Evolutionary conservation across 2,888 invertebrate genomes (phyloP).

Genomic region (Syrista parreyssii): DNA sequence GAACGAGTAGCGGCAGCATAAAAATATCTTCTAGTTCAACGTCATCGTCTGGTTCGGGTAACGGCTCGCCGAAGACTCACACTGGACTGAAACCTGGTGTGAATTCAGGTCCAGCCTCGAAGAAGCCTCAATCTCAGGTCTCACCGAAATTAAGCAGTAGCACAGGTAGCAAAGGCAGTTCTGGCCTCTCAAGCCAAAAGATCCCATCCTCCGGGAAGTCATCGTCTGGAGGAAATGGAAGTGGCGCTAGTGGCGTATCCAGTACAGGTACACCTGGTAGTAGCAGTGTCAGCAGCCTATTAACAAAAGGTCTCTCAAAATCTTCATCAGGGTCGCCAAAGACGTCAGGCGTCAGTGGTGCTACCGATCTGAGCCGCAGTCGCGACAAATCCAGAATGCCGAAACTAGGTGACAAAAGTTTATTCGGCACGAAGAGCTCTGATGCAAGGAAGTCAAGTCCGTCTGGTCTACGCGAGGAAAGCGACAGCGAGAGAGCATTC

Average conservation of each 20-base stretch:
- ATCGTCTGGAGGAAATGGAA: conserved; percentile 50
- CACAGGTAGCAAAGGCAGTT: conserved; percentile 52
- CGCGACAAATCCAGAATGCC: conserved; percentile 74
- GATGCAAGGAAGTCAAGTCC: conserved; percentile 77
- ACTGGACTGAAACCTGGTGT: conserved; percentile 88
- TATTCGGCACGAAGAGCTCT: conserved; percentile 70
- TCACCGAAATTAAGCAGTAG: conserved; percentile 47
- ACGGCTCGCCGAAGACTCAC: conserved; percentile 82
- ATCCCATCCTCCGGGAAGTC: conserved; percentile 52
- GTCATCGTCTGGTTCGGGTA: conserved; percentile 60
- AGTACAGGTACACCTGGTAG: conserved; percentile 13
- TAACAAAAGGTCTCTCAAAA: conserved; percentile 32
- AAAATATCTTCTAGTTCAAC: conserved; percentile 64
- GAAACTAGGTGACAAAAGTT: conserved; percentile 74
- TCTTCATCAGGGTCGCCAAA: conserved; percentile 73
- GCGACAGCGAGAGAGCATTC: conserved; percentile 72
- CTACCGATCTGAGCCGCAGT: conserved; percentile 72
- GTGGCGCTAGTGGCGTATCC: conserved; percentile 32
- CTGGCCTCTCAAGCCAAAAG: conserved; percentile 55
- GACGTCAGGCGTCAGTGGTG: conserved; percentile 67
- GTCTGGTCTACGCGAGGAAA: conserved; percentile 73
- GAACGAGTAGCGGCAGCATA: conserved; percentile 32
- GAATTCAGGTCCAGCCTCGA: conserved; percentile 87
- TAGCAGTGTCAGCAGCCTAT: conserved; percentile 13
- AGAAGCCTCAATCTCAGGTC: conserved; percentile 74